phyloP scores from a whole-genome alignment of 2,113 vertebrate genomes.

The Colius striatus region DNA sequence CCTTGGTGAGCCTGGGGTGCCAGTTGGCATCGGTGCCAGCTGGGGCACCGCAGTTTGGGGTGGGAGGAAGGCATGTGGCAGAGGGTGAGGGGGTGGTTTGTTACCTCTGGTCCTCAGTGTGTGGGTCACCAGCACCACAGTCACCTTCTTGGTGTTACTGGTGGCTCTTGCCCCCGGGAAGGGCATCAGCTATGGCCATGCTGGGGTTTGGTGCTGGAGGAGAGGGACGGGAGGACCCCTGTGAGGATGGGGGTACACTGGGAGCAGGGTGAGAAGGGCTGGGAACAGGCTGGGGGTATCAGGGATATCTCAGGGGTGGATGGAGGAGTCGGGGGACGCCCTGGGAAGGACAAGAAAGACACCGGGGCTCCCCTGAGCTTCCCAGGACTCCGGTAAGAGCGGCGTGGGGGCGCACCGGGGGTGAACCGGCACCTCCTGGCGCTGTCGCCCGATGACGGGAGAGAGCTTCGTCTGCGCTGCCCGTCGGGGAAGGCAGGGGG shows the following conservation, averaged over 20 bases:
- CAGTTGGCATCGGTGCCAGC: rapidly evolving
- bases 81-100: not conserved
- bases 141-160: not conserved
- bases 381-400: not conserved
- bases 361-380: not conserved
- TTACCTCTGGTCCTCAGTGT: not conserved
- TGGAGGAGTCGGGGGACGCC: rapidly evolving
- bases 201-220: not conserved
- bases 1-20: rapidly evolving
- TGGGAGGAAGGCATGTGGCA: not conserved
- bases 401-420: not conserved
- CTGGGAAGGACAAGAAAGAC: not conserved
- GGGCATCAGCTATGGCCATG: rapidly evolving
- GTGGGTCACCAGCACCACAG: rapidly evolving
- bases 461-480: not conserved
- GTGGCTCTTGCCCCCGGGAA: not conserved
- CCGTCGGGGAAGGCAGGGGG: not conserved
- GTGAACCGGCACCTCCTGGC: too few species aligned
- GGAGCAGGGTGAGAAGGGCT: not conserved
- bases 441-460: too few species aligned
- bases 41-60: rapidly evolving
- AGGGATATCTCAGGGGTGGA: not conserved
- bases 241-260: not conserved
- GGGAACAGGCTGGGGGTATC: rapidly evolving
- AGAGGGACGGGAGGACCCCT: not conserved